phyloP scores from a whole-genome alignment of 2,888 invertebrate species.

The Volucella zonaria region DNA sequence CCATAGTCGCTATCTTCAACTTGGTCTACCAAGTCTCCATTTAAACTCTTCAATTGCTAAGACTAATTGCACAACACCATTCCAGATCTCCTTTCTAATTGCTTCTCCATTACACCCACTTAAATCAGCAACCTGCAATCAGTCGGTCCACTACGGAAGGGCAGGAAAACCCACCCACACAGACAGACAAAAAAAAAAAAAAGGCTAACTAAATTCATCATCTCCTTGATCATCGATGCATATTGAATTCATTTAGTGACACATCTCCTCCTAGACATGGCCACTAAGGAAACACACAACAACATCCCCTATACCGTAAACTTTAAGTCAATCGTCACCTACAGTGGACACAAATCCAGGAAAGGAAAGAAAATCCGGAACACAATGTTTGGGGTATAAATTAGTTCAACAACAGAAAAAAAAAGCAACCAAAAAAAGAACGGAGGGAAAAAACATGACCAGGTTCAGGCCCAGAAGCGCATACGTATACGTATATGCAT shows the following conservation, averaged over 20 bases:
- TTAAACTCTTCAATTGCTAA: not conserved
- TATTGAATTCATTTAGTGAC: conserved; percentile 66
- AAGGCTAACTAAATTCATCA: not conserved
- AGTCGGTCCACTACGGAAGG: conserved; percentile 44
- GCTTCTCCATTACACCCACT: conserved; percentile 71
- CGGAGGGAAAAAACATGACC: conserved; percentile 33
- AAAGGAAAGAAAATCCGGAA: conserved; percentile 53
- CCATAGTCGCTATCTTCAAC: no score
- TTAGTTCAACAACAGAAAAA: conserved; percentile 34
- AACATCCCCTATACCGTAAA: not conserved
- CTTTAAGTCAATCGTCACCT: not conserved
- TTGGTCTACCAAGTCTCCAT: no score
- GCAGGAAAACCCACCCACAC: not conserved
- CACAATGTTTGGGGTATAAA: conserved; percentile 63
- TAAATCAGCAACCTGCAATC: conserved; percentile 61
- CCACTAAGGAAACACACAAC: conserved; percentile 23
- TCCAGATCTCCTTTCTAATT: conserved; percentile 55
- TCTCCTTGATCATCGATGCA: conserved; percentile 57
- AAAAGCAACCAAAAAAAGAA: no score
- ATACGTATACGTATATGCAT: conserved; percentile 22
- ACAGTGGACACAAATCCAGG: conserved; percentile 1
- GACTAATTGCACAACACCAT: conserved; percentile 47
- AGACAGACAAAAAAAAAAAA: not conserved
- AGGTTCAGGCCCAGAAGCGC: conserved; percentile 18
- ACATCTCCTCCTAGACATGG: conserved; percentile 44